Evolutionary conservation across 2,113 vertebrate species (phyloP).

Genomic region (Pedionomus torquatus): DNA sequence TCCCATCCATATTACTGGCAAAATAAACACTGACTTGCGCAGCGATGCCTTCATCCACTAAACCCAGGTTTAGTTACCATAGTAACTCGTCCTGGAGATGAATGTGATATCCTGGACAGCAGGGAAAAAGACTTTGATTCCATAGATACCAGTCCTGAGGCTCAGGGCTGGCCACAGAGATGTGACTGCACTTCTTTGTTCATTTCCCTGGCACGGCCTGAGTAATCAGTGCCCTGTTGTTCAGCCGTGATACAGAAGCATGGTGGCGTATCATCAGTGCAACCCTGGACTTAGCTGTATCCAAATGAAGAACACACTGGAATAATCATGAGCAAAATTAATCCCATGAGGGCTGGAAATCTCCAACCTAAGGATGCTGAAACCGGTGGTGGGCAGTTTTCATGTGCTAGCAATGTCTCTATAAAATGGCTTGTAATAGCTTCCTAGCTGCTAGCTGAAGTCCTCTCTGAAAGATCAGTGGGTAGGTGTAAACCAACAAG

Average conservation of each 20-base stretch:
- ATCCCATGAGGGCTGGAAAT: neutral
- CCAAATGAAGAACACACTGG: neutral
- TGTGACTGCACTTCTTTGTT: neutral
- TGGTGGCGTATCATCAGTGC: neutral
- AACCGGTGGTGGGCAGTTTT: neutral
- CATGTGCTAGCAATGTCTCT: neutral
- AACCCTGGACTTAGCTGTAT: neutral
- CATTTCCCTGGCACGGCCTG: neutral
- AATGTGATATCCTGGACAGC: slow-evolving; percentile 48
- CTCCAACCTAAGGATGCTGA: neutral
- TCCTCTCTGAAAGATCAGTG: neutral
- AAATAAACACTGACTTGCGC: slow-evolving; percentile 33
- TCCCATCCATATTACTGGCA: neutral
- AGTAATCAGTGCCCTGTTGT: neutral
- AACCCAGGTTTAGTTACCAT: slow-evolving; percentile 61
- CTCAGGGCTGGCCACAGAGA: neutral
- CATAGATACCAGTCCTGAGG: neutral
- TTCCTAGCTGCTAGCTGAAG: neutral
- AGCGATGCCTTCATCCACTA: slow-evolving; percentile 32
- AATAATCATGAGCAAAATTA: neutral
- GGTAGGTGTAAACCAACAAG: neutral
- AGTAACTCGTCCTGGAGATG: slow-evolving; percentile 46
- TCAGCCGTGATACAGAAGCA: fast-evolving
- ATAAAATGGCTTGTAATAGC: neutral
- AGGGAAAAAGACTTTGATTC: slow-evolving; percentile 35